Percentiles rank a stretch among this genome's conserved stretches.
Evolutionary conservation across 2,113 vertebrate genomes (phyloP).

Genomic region (Petroica traversi): DNA sequence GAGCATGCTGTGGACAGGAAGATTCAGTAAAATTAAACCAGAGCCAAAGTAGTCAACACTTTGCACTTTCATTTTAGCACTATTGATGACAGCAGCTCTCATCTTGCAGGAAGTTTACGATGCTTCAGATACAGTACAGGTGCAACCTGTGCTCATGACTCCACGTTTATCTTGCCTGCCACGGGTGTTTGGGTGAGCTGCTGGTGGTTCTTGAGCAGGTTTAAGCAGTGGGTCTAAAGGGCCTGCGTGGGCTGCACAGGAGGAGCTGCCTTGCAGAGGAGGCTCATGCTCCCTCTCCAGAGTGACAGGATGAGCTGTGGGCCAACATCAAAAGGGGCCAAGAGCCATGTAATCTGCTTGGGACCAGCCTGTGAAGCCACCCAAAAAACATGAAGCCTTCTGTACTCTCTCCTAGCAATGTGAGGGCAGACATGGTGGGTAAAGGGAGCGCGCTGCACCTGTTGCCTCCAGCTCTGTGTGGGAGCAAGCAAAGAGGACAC

Average conservation of each 20-base stretch:
- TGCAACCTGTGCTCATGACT: background rate
- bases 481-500: background rate
- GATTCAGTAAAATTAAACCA: background rate
- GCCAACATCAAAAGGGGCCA: background rate
- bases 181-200: fast-evolving
- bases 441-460: background rate
- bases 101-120: background rate
- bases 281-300: background rate
- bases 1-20: background rate
- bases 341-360: background rate
- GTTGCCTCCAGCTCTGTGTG: background rate
- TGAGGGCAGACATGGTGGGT: fast-evolving
- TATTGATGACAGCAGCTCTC: background rate
- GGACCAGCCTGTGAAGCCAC: background rate
- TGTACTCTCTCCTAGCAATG: background rate
- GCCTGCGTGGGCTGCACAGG: fast-evolving
- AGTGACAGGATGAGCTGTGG: fast-evolving
- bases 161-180: background rate
- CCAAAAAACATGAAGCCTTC: background rate
- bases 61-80: background rate
- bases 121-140: background rate
- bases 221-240: background rate
- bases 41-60: background rate
- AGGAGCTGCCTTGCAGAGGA: background rate
- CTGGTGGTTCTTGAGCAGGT: background rate